Evolutionary conservation across 2,113 vertebrate genomes (phyloP), one percentile per base, ranked within the genome.

Genomic region (Numenius arquata): DNA sequence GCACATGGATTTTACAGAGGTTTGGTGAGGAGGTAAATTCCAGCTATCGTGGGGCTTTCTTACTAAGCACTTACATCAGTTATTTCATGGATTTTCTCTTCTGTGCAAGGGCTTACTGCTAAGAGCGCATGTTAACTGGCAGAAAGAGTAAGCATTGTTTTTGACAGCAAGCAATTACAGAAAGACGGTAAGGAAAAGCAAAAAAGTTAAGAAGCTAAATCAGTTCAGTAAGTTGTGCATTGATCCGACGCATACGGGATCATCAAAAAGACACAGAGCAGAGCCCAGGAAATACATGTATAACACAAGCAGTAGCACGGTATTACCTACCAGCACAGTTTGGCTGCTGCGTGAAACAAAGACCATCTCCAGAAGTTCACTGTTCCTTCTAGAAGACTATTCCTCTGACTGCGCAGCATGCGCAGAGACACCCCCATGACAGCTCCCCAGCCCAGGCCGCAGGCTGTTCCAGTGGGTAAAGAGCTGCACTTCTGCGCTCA

Each of bases 361-460:
- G 29, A 59, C 22, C 12, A 4, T 25, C 41, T 71, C 61, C 32
- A 73, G 43, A 62, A 79, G 4, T 17, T 53, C 22, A 30, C 2
- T 61, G 27, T 30, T 79, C 27, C 18, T 79, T 59, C 23, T 50
- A 75, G n/a, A 61, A 52, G 30, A 41, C 7, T 11, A 5, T 30
- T 58, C 21, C 40, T 32, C 50, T 62, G 18, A 20, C 15, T 50
- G n/a, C n/a, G n/a, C n/a, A n/a, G n/a, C n/a, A n/a, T 15, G 6
- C 4, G 1, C 30, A 25, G 65, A 58, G 70, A 26, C 8, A 8
- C 1, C 27, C 12, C 19, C 23, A 12, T 12, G 30, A 36, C n/a
- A 66, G 2, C 20, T 47, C 27, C 17, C 59, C 50, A 70, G 26
- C 29, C 27, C 0, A 0, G 23, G 25, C 40, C 1, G 3, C 34